Base-by-base conservation (phyloP, 2,888 invertebrate genomes). In the Nymphalis c-album region DNA sequence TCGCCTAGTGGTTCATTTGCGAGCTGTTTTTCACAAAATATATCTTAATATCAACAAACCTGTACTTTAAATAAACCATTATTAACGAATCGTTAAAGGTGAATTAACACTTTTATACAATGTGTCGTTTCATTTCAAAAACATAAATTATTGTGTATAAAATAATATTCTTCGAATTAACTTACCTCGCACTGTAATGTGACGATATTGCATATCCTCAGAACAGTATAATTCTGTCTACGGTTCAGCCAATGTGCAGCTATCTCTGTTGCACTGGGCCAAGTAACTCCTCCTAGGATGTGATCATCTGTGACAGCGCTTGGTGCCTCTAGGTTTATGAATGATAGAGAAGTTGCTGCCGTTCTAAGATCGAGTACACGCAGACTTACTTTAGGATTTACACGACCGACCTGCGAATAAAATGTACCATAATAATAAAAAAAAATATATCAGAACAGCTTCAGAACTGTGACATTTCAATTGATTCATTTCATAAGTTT, bases 241-340 rank as follows among this genome's bases (percentile, higher is more conserved):
- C 98, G 93, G 83, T 98, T 98, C 70, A 97, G 91, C 96, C 98
- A 98, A 47, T 96, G 94, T 0, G 95, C 95, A 0, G 95, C 93
- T 4, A 98, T 82, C 61, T 95, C 94, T 0, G 90, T 87, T 50
- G 93, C 91, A 7, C 94, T 94, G 20, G 95, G 92, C 98, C 98
- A 98, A 0, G 90, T 91, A 0, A 97, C 95, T 5, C 94, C 94
- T 62, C 94, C 95, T 17, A 96, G 84, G 61, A 96, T 94, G 73
- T 95, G 94, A 79, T 96, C 96, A 0, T 83, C 76, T 0, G 93
- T 88, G 0, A 94, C 94, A 18, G 86, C 81, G 0, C 78, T 80
- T 0, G 91, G 92, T 0, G 94, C 93, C 0, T 94, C 91, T 1
- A 80, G 78, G 0, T 78, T 82, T 0, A 76, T 80, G 67, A 85